Base-by-base conservation (phyloP, 2,797 vertebrate genomes). In the Chaetophractus vellerosus region DNA sequence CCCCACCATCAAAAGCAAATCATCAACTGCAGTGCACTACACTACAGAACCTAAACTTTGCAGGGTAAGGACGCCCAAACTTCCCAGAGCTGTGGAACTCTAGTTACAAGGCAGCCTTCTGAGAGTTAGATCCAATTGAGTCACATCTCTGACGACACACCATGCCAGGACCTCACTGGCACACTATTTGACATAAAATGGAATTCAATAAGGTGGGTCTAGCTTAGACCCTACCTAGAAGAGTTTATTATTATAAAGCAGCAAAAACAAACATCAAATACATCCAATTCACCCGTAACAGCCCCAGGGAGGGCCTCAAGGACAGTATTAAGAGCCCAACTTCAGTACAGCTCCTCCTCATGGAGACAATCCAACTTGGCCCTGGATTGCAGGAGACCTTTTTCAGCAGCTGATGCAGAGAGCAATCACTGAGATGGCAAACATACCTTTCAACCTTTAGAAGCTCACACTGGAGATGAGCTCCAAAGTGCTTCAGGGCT, bases 111-210 rank as follows among this genome's bases (percentile, higher is more conserved):
- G 86, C 19, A 64, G 16, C 88, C 93, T 88, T 78, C 79, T 84
- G 28, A 68, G 69, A 83, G 69, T 78, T 16, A 93, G 72, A 78
- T 36, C 84, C 85, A 78, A 84, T 57, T 66, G 50, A 74, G 80
- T 9, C 8, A 0, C 82, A 52, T 18, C 84, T 81, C 86, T 72
- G 92, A 89, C 79, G 16, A 89, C 80, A 95, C 71, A 78, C 87
- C 75, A 55, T 9, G 18, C 95, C 97, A 96, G 55, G 71, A 81
- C 92, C 91, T 95, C 95, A 21, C 61, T 19, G 75, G 87, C 23
- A 2, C 80, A 68, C 72, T 28, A 36, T 33, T 16, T 78, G 71
- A 90, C 90, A 69, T 50, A 84, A 92, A 87, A 55, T 57, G 31
- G 84, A 74, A 75, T 36, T 82, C 89, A 71, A 18, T 33, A 68